A percentile compares a stretch with the other conserved stretches of the same genome.
phyloP scores from a whole-genome alignment of 2,888 invertebrate species.

The Phortica magna region DNA sequence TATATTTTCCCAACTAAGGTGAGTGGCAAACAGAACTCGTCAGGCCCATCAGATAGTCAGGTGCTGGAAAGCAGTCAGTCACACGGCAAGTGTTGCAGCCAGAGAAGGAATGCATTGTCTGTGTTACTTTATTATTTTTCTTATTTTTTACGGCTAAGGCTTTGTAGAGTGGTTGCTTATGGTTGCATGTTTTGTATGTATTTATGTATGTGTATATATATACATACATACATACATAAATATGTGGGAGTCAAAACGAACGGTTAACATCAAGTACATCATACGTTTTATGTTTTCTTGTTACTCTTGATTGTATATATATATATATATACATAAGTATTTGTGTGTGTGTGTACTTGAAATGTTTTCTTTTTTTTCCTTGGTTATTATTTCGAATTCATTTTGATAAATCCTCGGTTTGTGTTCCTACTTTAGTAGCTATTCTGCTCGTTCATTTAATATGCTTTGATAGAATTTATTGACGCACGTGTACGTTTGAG shows the following conservation, averaged over 20 bases:
- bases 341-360: conserved; percentile 21
- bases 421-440: neutral
- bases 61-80: neutral
- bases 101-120: neutral
- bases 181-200: neutral
- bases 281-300: conserved; percentile 1
- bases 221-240: too few species aligned
- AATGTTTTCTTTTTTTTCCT: conserved; percentile 16
- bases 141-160: neutral
- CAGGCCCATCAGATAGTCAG: neutral
- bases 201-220: neutral
- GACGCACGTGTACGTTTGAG: conserved; percentile 29
- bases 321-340: too few species aligned
- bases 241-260: conserved; percentile 8
- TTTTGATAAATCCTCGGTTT: conserved; percentile 28
- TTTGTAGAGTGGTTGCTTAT: neutral
- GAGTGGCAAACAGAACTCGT: conserved; percentile 47
- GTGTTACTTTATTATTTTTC: neutral
- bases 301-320: neutral
- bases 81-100: neutral
- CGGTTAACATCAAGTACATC: conserved; percentile 35
- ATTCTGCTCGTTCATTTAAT: conserved; percentile 16
- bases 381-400: conserved; percentile 35
- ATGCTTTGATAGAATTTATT: conserved; percentile 28
- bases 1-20: conserved; percentile 81